Conservation (phyloP, 2,797 vertebrate species). For the Babyrousa celebensis region DNA sequence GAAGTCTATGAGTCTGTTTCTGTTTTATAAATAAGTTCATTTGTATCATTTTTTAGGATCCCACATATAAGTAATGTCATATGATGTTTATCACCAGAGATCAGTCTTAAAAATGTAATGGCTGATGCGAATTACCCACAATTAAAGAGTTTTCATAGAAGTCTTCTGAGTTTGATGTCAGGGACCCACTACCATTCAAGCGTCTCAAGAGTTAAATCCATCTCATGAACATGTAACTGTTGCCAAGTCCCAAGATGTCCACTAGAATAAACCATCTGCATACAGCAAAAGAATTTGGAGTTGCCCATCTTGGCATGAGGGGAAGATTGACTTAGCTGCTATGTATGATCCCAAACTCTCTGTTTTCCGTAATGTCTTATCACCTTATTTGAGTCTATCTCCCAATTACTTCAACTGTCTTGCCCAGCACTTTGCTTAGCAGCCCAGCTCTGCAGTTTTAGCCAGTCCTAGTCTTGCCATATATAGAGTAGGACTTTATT, state of each 20-base stretch:
- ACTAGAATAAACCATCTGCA: not conserved
- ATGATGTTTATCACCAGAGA: too few species aligned
- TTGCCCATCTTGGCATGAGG: not conserved
- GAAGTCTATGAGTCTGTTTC: too few species aligned
- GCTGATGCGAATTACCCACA: not conserved
- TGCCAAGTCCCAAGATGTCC: not conserved
- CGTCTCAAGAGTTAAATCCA: not conserved
- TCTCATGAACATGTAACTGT: not conserved
- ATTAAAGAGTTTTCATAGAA: constrained; percentile 11
- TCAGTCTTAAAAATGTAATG: not conserved
- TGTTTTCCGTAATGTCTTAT: constrained; percentile 22
- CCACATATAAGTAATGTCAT: too few species aligned
- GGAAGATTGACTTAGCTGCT: not conserved
- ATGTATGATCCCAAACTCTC: not conserved
- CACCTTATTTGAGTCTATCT: not conserved
- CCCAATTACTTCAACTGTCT: not conserved
- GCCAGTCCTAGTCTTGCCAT: not conserved
- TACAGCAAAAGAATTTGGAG: not conserved
- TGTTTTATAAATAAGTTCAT: too few species aligned
- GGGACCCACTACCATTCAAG: not conserved
- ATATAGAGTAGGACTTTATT: not conserved
- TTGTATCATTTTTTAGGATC: too few species aligned
- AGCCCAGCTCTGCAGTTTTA: not conserved
- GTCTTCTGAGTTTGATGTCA: constrained; percentile 16
- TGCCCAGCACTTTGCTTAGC: not conserved